These are phyloP conservation scores for Maconellicoccus hirsutus DNA, from an alignment of 1,140 invertebrate genomes.

Conservation along the genomic window DNA sequence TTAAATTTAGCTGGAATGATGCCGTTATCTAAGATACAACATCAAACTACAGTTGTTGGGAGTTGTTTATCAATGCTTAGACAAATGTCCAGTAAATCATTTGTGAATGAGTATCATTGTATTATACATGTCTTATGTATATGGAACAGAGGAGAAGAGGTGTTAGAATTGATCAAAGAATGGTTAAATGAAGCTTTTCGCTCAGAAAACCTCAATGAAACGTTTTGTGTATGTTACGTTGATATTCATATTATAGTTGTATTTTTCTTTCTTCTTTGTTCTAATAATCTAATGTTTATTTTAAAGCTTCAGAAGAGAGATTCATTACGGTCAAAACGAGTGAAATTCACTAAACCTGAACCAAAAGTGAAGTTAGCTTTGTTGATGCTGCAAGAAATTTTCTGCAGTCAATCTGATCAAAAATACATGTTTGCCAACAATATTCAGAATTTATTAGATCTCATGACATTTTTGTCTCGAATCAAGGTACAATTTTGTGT, in stretches of 20 bases:
- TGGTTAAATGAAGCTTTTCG: slow-evolving; percentile 29
- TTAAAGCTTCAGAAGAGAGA: slow-evolving; percentile 18
- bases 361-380: slow-evolving; percentile 21
- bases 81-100: slow-evolving; percentile 22
- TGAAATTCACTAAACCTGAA: slow-evolving; percentile 25
- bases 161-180: slow-evolving; percentile 28
- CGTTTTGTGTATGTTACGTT: slow-evolving; percentile 15
- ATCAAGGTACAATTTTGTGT: not conserved
- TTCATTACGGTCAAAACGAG: slow-evolving; percentile 17
- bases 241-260: slow-evolving; percentile 26
- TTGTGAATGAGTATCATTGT: slow-evolving; percentile 18
- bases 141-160: slow-evolving; percentile 28
- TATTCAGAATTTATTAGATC: not conserved
- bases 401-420: not conserved
- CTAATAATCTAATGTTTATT: slow-evolving; percentile 25
- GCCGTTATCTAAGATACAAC: slow-evolving; percentile 23
- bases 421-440: not conserved
- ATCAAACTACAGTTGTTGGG: slow-evolving; percentile 26
- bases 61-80: slow-evolving; percentile 27
- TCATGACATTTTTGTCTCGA: not conserved
- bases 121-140: slow-evolving; percentile 26
- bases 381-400: not conserved
- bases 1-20: slow-evolving; percentile 27
- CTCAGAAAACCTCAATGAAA: slow-evolving; percentile 26
- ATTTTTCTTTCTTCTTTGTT: slow-evolving; percentile 21